These are phyloP conservation scores for Menidia menidia DNA, from an alignment of 2,797 vertebrate species.

Conservation along the genomic window DNA sequence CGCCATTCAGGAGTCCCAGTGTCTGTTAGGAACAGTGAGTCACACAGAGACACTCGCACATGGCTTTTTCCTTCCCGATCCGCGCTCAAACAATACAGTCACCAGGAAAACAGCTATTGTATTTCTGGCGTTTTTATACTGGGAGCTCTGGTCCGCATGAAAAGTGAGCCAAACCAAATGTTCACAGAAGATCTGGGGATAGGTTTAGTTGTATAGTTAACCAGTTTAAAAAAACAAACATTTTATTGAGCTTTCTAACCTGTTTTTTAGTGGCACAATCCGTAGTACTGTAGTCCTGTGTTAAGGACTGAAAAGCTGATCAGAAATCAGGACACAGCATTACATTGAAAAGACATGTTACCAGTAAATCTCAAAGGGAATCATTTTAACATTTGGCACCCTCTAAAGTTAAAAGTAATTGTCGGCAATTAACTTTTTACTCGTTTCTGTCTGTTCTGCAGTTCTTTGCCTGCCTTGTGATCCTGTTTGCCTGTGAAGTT, in stretches of 20 bases:
- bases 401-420: neutral
- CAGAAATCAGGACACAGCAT: no score
- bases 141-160: no score
- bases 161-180: no score
- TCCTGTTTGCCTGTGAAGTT: slow-evolving; percentile 96
- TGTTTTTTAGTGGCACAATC: neutral
- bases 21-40: slow-evolving; percentile 96
- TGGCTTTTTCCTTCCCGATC: no score
- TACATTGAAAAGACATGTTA: neutral
- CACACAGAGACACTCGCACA: neutral
- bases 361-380: no score
- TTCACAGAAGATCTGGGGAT: neutral
- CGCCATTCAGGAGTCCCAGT: slow-evolving; percentile 98
- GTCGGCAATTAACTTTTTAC: neutral
- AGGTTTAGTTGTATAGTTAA: neutral
- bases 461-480: slow-evolving; percentile 97
- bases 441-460: slow-evolving; percentile 52
- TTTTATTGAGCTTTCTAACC: no score
- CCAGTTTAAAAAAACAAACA: no score
- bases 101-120: no score
- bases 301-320: neutral
- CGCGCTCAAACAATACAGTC: no score
- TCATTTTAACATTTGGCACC: neutral
- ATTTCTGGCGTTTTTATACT: no score
- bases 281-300: neutral